Conservation (phyloP, 37 sponge, comb jelly and placozoan genomes). For the Bolinopsis microptera region DNA sequence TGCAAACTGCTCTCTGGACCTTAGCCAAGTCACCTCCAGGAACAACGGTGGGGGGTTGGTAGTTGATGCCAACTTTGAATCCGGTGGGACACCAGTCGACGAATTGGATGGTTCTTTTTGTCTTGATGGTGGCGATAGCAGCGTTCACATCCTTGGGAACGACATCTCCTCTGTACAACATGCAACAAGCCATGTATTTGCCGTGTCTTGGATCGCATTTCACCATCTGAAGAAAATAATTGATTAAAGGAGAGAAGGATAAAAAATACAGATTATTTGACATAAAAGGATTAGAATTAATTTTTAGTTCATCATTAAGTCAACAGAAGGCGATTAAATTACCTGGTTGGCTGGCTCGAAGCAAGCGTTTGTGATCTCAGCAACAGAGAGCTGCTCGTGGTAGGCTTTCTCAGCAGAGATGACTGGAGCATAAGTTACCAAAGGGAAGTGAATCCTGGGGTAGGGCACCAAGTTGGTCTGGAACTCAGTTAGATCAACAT, state of each 20-base stretch:
- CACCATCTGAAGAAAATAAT: constrained; percentile 76
- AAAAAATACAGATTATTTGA: neutral
- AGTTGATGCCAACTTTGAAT: constrained; percentile 99
- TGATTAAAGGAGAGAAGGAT: neutral
- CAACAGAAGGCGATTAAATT: constrained; percentile 6
- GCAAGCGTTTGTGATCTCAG: constrained; percentile 75
- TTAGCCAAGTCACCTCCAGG: constrained; percentile 91
- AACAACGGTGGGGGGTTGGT: constrained; percentile 92
- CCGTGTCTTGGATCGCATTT: constrained; percentile 93
- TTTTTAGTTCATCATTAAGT: neutral
- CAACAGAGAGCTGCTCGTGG: constrained; percentile 84
- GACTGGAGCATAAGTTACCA: constrained; percentile 85
- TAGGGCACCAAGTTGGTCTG: constrained; percentile 93
- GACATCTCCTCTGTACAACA: constrained; percentile 90
- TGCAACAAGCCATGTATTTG: constrained; percentile 93
- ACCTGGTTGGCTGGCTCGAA: constrained; percentile 94
- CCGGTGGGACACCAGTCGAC: constrained; percentile 98
- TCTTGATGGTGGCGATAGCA: constrained; percentile 88
- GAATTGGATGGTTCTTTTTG: constrained; percentile 87
- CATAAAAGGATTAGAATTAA: neutral
- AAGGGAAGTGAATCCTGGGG: constrained; percentile 92
- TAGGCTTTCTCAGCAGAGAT: constrained; percentile 84
- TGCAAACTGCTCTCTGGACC: constrained; percentile 90
- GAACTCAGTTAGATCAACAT: constrained; percentile 87
- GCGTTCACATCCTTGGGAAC: constrained; percentile 93